These are phyloP conservation scores for Sternotherus odoratus DNA, from an alignment of 2,797 vertebrate genomes.

Conservation along the genomic window DNA sequence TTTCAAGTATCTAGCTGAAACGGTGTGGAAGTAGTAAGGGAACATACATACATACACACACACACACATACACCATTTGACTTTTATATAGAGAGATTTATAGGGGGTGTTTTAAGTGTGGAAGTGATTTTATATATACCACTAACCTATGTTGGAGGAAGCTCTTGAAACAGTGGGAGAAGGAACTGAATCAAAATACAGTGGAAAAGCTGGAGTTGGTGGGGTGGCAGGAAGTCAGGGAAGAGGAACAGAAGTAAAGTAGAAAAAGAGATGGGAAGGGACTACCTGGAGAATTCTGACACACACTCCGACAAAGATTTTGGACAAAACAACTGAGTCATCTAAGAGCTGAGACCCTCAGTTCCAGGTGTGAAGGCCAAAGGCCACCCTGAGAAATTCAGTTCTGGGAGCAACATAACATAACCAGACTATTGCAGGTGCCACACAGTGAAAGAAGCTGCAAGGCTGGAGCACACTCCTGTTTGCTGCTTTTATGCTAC, in stretches of 20 bases:
- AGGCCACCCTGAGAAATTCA: neutral
- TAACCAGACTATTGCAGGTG: rapidly evolving
- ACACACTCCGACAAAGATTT: neutral
- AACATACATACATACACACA: too few species aligned
- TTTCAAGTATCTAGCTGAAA: too few species aligned
- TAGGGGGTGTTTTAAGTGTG: neutral
- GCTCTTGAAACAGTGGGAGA: neutral
- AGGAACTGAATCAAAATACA: neutral
- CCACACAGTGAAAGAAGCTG: neutral
- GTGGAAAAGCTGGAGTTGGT: neutral
- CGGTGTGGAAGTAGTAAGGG: too few species aligned
- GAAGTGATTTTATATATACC: neutral
- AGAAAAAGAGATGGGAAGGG: neutral
- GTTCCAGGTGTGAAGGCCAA: neutral
- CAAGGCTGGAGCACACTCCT: rapidly evolving
- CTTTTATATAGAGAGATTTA: too few species aligned
- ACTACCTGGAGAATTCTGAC: neutral
- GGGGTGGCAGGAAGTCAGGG: neutral
- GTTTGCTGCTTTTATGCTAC: neutral
- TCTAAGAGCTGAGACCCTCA: neutral
- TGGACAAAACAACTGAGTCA: neutral
- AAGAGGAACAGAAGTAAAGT: neutral
- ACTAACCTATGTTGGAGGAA: rapidly evolving
- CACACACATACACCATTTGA: too few species aligned
- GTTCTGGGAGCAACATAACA: neutral